Conservation (phyloP, 2,113 vertebrate species). For the Xerus inauris region DNA sequence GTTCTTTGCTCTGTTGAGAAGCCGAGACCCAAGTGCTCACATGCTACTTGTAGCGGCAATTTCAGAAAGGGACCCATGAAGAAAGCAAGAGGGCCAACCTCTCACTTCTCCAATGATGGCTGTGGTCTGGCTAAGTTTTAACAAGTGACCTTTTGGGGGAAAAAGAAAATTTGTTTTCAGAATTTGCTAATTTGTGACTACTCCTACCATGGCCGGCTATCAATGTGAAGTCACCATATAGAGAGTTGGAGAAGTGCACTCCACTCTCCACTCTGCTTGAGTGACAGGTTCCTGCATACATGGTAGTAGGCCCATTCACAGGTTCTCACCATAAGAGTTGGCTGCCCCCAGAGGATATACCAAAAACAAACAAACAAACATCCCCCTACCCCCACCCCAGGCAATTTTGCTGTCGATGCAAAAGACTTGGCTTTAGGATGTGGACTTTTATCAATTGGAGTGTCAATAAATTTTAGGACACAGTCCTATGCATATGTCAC, state of each 20-base stretch:
- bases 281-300: rapidly evolving
- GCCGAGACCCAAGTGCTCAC: neutral
- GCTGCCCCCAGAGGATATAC: neutral
- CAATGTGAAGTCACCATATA: neutral
- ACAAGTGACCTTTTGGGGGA: neutral
- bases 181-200: neutral
- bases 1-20: neutral
- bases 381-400: too few species aligned
- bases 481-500: neutral
- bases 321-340: neutral
- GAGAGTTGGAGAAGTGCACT: neutral
- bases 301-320: neutral
- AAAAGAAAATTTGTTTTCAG: neutral
- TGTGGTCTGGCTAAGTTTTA: neutral
- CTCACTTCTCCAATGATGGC: neutral
- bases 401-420: neutral
- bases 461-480: neutral
- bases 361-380: neutral
- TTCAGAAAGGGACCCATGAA: neutral
- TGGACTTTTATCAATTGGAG: neutral
- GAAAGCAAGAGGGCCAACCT: neutral
- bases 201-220: too few species aligned
- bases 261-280: neutral
- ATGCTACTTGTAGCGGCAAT: too few species aligned
- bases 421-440: neutral